These are phyloP conservation scores for Morone chrysops DNA, from an alignment of 2,113 vertebrate genomes.

Conservation along the genomic window DNA sequence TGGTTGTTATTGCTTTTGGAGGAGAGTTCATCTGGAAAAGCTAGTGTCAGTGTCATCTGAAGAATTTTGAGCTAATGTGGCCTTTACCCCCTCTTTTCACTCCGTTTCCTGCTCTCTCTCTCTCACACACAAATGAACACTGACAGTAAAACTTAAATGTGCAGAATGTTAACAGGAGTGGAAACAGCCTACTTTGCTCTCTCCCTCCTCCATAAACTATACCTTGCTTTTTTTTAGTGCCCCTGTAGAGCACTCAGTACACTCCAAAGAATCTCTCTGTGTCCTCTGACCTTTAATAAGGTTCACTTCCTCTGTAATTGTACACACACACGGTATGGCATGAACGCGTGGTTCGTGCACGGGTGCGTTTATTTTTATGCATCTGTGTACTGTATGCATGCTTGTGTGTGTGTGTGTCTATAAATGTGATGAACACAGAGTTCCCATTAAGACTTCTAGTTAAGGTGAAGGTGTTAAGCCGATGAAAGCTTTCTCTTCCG, in stretches of 20 bases:
- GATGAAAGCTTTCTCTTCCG: constrained; percentile 72
- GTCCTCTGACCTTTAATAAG: constrained; percentile 74
- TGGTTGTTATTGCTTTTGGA: not conserved
- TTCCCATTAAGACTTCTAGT: constrained; percentile 36
- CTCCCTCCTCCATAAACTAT: constrained; percentile 25
- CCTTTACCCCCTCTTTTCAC: not conserved
- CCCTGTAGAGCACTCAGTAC: constrained; percentile 1
- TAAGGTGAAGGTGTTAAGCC: constrained; percentile 75
- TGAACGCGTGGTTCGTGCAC: constrained; percentile 46
- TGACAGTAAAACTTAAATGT: constrained; percentile 38
- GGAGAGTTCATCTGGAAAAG: not conserved
- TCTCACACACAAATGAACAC: not conserved
- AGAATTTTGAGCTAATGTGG: not conserved
- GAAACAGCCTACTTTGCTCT: constrained; percentile 16
- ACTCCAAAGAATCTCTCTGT: constrained; percentile 55
- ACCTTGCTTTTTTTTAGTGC: constrained; percentile 46
- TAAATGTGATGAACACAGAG: constrained; percentile 58
- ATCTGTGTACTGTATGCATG: constrained; percentile 38
- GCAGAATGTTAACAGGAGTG: constrained; percentile 31
- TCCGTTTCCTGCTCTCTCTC: constrained; percentile 1
- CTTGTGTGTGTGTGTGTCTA: constrained; percentile 32
- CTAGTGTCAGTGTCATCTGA: not conserved
- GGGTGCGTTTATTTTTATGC: constrained; percentile 70
- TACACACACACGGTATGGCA: constrained; percentile 72
- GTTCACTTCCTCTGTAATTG: constrained; percentile 73